phyloP scores from a whole-genome alignment of 2,797 vertebrate genomes.

The Linurgus olivaceus region DNA sequence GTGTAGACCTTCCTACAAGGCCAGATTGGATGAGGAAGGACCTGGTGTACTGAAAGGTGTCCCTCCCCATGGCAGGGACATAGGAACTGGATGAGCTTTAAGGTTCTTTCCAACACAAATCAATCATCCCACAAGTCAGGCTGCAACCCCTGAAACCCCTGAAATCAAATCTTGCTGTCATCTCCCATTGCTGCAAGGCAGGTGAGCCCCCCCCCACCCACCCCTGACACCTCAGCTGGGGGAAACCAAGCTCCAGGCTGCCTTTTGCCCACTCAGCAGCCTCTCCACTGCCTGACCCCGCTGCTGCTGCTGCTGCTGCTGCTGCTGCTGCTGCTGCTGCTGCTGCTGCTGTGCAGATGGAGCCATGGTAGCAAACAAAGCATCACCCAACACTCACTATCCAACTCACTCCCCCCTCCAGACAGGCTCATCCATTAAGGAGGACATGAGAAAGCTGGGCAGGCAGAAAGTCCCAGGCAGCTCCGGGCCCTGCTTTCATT shows the following conservation, averaged over 20 bases:
- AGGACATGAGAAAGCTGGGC: background rate
- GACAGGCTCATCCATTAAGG: background rate
- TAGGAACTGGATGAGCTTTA: background rate
- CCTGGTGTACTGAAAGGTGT: background rate
- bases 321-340: background rate
- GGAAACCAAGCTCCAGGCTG: background rate
- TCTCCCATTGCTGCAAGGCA: background rate
- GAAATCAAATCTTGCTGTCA: background rate
- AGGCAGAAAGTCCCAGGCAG: background rate
- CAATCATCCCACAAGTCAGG: background rate
- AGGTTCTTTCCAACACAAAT: background rate
- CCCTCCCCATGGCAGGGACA: background rate
- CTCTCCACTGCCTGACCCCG: background rate
- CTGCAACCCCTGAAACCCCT: background rate
- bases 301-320: too few species aligned
- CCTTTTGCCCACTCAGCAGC: background rate
- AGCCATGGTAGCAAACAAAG: background rate
- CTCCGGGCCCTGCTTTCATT: background rate
- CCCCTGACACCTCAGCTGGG: fast-evolving
- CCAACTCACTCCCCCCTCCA: background rate
- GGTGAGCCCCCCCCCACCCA: background rate
- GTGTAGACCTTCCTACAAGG: background rate
- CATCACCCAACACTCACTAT: background rate
- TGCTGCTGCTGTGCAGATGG: background rate
- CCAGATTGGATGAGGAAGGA: background rate